Conservation (phyloP, 2,797 vertebrate species). For the Neosilurus mollespiculum region DNA sequence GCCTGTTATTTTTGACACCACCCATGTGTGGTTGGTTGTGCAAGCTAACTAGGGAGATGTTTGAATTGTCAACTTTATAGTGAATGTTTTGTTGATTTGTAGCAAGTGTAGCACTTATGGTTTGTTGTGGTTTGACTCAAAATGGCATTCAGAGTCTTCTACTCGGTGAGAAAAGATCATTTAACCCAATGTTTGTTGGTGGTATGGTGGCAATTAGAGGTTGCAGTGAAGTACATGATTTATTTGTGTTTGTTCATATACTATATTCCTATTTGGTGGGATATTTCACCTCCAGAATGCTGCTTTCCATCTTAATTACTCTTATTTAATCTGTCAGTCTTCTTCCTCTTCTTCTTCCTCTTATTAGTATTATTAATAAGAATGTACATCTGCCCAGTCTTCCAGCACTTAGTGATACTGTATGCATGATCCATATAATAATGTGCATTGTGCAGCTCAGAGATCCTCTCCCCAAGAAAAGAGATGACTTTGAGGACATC, state of each 20-base stretch:
- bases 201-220: background rate
- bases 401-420: background rate
- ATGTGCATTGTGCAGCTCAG: slow-evolving; percentile 61
- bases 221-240: background rate
- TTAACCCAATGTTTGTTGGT: background rate
- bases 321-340: too few relatives aligned
- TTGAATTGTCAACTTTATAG: slow-evolving; percentile 14
- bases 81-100: background rate
- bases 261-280: background rate
- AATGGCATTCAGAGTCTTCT: slow-evolving; percentile 69
- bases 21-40: slow-evolving; percentile 57
- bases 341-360: too few relatives aligned
- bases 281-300: background rate
- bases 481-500: slow-evolving; percentile 95
- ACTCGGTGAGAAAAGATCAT: slow-evolving; percentile 65
- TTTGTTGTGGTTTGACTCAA: slow-evolving; percentile 16
- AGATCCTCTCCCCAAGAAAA: slow-evolving; percentile 83
- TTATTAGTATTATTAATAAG: background rate
- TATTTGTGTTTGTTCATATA: background rate
- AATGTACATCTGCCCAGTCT: background rate
- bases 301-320: background rate
- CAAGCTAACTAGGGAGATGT: slow-evolving; percentile 2
- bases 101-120: background rate
- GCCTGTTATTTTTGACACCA: slow-evolving; percentile 50
- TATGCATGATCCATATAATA: background rate